Percentiles rank a stretch among this genome's conserved stretches.
Conservation (phyloP, 30 jellyfish, hydroid and myxozoan species). For the Phacellophora camtschatica region DNA sequence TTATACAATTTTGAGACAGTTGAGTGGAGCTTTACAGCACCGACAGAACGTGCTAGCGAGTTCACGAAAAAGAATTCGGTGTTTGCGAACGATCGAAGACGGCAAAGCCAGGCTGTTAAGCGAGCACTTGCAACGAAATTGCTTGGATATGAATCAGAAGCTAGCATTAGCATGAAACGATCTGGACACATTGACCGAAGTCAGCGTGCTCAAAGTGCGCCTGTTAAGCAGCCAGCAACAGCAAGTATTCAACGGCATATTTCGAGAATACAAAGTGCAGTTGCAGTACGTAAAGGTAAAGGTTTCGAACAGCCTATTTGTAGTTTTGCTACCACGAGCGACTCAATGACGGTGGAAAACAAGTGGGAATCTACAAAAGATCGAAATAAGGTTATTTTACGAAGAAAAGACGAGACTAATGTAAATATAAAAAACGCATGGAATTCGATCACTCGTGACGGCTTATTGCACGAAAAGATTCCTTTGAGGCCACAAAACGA, state of each 20-base stretch:
- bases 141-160: conserved; percentile 7
- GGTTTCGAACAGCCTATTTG: neutral
- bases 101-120: conserved; percentile 28
- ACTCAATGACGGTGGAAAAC: neutral
- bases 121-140: conserved; percentile 51
- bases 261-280: conserved; percentile 65
- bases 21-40: conserved; percentile 70
- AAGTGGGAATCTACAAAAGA: neutral
- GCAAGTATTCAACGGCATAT: conserved; percentile 41
- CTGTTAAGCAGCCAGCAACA: conserved; percentile 2
- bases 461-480: neutral
- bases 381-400: neutral
- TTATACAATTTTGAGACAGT: conserved; percentile 74
- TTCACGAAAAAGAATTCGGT: neutral
- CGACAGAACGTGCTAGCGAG: conserved; percentile 48
- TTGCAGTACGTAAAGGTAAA: neutral
- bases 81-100: neutral
- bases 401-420: neutral
- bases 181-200: neutral
- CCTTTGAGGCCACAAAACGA: neutral
- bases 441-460: neutral
- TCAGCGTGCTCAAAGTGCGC: conserved; percentile 68
- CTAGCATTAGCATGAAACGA: neutral
- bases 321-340: neutral
- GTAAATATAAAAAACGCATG: conserved; percentile 3